A percentile compares a stretch with the other conserved stretches of the same genome.
phyloP scores from a whole-genome alignment of 2,113 vertebrate species.

The Columba livia region DNA sequence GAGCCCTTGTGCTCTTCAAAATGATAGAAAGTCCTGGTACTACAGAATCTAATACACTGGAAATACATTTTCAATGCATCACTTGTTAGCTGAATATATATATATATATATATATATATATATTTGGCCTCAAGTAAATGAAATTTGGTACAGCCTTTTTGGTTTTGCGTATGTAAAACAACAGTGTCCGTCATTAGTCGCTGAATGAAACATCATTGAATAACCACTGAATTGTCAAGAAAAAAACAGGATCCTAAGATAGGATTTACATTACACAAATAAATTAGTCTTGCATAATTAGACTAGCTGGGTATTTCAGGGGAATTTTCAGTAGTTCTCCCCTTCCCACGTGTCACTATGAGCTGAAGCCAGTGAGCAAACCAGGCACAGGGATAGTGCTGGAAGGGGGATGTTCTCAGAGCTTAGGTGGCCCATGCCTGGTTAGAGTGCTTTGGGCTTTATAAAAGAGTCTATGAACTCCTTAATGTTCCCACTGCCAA shows the following conservation, averaged over 20 bases:
- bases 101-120: neutral
- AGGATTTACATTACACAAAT: neutral
- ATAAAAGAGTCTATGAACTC: neutral
- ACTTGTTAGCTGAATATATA: neutral
- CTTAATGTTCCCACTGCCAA: neutral
- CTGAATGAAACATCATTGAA: neutral
- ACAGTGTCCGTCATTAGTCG: neutral
- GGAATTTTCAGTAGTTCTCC: neutral
- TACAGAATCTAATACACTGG: neutral
- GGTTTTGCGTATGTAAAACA: neutral
- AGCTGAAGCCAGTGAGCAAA: neutral
- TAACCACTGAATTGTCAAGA: neutral
- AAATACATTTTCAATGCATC: constrained; percentile 19
- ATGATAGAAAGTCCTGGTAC: neutral
- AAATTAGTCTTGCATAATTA: neutral
- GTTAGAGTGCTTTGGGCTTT: neutral
- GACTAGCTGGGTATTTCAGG: neutral
- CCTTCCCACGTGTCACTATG: neutral
- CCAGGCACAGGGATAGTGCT: neutral
- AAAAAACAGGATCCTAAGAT: neutral
- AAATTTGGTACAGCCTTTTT: neutral
- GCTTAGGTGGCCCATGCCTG: neutral
- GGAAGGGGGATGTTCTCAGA: neutral
- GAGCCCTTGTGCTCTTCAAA: constrained; percentile 13
- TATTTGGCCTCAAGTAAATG: neutral